Evolutionary conservation across 2,113 vertebrate species (phyloP), one percentile per base, ranked within the genome.

Genomic region (Trogon melanurus): DNA sequence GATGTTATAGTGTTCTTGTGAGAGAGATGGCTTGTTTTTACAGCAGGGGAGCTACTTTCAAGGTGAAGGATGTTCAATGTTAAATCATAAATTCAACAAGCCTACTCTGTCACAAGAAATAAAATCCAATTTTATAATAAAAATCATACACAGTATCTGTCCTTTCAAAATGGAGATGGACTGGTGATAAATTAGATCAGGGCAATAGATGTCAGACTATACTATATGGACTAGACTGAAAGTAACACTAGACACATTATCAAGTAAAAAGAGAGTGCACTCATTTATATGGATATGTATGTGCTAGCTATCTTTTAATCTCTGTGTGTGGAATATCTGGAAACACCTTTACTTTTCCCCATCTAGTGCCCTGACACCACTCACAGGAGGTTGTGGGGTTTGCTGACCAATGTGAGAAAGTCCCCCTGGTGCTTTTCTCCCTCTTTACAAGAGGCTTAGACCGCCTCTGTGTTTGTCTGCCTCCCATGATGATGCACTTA

Each of bases 51-150:
- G 61, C 23, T 69, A 8, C 76, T 87, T 96, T 85, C 62, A 75
- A 85, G 95, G 88, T 92, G 91, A 97, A 92, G 74, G 69, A 93
- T 96, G 91, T 79, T 87, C 73, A 62, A 3, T 87, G 71, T 79
- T 79, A 93, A 91, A 86, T 62, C 96, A 91, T 96, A 96, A 95
- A 96, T 96, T 93, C 86, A 94, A 56, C 76, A 75, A 70, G 47
- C 65, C 65, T 70, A 29, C 47, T 84, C 83, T 96, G 93, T 83
- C 91, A 94, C 70, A 79, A 87, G 95, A 95, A 96, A 92, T 76
- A 94, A 88, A 78, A 95, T 92, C 76, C 41, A 87, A 50, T 96
- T 95, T 96, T 97, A 85, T 83, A 85, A 73, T 87, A 86, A 96
- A 96, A 93, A 92, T 81, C 89, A 76, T 87, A 58, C 86, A 81